phyloP scores from a whole-genome alignment of 2,797 vertebrate genomes.

The Tangara arthus region DNA sequence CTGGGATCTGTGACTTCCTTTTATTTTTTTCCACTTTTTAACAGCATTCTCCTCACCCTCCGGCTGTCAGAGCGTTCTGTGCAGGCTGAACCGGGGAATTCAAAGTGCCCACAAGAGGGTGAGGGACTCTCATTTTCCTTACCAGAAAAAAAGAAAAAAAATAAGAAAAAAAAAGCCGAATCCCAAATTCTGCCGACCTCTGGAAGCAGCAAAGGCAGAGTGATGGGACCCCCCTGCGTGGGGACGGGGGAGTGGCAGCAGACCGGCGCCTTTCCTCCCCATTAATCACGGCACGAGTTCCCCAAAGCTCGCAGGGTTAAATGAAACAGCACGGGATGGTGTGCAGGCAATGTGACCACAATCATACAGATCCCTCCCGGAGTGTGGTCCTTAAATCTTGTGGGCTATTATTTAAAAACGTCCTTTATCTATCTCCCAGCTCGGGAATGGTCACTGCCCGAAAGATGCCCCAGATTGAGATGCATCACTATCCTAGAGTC shows the following conservation, averaged over 20 bases:
- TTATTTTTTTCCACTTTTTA: background rate
- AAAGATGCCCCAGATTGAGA: background rate
- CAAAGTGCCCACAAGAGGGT: conserved; percentile 8
- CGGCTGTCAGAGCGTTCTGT: background rate
- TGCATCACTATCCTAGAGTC: background rate
- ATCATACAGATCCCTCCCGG: background rate
- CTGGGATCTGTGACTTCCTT: background rate
- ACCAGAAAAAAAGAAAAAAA: background rate
- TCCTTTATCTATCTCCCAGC: background rate
- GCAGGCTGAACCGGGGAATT: background rate
- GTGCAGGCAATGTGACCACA: background rate
- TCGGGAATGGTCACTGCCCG: background rate
- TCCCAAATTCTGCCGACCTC: background rate
- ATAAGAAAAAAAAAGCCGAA: background rate
- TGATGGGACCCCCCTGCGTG: background rate
- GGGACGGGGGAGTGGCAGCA: background rate
- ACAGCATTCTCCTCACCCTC: background rate
- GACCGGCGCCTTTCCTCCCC: background rate
- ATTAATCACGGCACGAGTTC: background rate
- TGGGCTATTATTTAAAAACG: background rate
- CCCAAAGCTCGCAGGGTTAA: background rate
- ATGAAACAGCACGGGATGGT: background rate
- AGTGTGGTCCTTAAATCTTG: background rate
- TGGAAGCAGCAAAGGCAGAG: background rate
- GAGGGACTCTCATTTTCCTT: conserved; percentile 6